Evolutionary conservation across 2,888 invertebrate genomes (phyloP), one percentile per base, ranked within the genome.

Genomic region (Volucella inanis): DNA sequence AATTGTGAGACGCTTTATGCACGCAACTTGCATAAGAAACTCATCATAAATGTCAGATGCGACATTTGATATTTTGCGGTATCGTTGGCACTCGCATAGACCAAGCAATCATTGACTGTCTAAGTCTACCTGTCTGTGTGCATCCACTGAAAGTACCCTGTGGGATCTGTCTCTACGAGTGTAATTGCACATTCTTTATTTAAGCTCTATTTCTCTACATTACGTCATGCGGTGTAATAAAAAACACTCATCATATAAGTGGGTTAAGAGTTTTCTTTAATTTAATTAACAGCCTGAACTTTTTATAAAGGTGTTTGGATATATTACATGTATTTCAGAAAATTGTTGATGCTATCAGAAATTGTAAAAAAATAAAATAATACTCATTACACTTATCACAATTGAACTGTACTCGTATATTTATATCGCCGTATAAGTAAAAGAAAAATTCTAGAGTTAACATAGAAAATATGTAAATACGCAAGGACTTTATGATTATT

Each of bases 41-140:
- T 14, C 47, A 39, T 54, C 57, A 61, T 76, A 68, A 68, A 68
- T 54, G 76, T 77, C 61, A 70, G 68, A 43, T 68, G 39, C 52
- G 77, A 70, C 54, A 77, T 62, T 77, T 49, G 77, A 77, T 77
- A 77, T 70, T 49, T 55, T 70, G 77, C 31, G 67, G 75, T 75
- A 50, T 47, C 12, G 39, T 57, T 31, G 59, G 43, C 50, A 39
- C 50, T 54, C 8, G n/a, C 10, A 14, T 22, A 55, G 47, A 22
- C 11, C 8, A 15, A n/a, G 39, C 31, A 41, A 9, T 43, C 57
- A 39, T 49, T 9, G 8, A 31, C 47, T 31, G 68, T 18, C 43
- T 18, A 57, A 47, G 45, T 50, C 50, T 67, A 45, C 76, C 49
- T 75, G 59, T 39, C 41, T 18, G n/a, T 57, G 59, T 76, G 45